A percentile compares a stretch with the other conserved stretches of the same genome.
Evolutionary conservation across 1,140 invertebrate genomes (phyloP).

Genomic region (Cotesia glomerata): DNA sequence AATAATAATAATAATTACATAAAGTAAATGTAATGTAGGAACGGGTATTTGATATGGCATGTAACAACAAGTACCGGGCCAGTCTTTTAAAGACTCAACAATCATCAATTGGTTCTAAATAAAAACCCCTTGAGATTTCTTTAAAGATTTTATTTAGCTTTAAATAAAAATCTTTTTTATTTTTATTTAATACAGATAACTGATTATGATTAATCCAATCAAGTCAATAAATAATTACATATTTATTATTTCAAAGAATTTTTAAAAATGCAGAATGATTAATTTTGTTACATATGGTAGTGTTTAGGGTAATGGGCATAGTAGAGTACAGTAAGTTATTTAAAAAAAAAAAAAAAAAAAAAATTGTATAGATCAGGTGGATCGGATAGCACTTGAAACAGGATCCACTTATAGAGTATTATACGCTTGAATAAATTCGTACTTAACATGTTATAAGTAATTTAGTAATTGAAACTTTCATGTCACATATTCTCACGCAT

Average conservation of each 20-base stretch:
- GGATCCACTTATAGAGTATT: slow-evolving; percentile 25
- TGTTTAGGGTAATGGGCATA: slow-evolving; percentile 20
- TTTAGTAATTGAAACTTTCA: background rate
- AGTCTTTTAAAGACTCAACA: background rate
- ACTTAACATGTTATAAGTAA: background rate
- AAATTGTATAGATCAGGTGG: slow-evolving; percentile 21
- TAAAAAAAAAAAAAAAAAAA: background rate
- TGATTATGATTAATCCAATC: background rate
- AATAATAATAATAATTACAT: background rate
- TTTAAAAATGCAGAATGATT: slow-evolving; percentile 22
- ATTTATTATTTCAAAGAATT: background rate
- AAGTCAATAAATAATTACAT: background rate
- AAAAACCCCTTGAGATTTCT: background rate
- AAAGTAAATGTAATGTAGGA: background rate
- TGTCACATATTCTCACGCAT: background rate
- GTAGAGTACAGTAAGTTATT: too few species aligned
- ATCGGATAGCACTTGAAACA: slow-evolving; percentile 28
- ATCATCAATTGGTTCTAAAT: slow-evolving; percentile 16
- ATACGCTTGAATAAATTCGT: slow-evolving; percentile 15
- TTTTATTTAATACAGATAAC: background rate
- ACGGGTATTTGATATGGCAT: slow-evolving; percentile 37
- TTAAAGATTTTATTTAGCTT: background rate
- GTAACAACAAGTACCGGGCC: background rate
- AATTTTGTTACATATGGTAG: slow-evolving; percentile 3
- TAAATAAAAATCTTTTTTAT: background rate